Conservation (phyloP, 2,113 vertebrate genomes). For the Neotoma lepida region DNA sequence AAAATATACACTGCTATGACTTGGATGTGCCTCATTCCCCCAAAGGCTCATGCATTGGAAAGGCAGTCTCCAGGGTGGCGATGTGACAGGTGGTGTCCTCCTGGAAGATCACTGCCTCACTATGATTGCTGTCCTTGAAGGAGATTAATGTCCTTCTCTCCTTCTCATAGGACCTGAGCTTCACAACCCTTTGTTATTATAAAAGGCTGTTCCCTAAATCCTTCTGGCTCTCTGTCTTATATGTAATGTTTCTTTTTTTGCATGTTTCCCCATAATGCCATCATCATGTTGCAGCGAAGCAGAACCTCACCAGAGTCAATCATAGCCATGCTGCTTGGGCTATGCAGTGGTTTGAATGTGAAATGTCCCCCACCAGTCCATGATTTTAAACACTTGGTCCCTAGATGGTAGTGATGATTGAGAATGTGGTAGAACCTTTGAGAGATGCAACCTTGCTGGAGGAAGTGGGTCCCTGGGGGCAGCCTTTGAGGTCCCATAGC, state of each 20-base stretch:
- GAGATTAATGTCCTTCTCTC: background rate
- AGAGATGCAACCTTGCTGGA: background rate
- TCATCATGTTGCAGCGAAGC: background rate
- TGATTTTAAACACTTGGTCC: background rate
- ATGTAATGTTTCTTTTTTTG: background rate
- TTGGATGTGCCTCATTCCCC: no score
- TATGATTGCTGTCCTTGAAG: background rate
- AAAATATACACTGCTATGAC: background rate
- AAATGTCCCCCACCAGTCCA: background rate
- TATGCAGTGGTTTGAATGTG: background rate
- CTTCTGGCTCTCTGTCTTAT: background rate
- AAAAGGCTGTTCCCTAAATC: background rate
- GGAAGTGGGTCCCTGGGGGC: background rate
- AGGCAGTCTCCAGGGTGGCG: background rate
- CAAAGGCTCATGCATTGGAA: background rate
- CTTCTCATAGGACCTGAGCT: background rate
- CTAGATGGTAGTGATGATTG: background rate
- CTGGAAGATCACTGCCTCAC: background rate
- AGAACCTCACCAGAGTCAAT: background rate
- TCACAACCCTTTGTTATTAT: background rate
- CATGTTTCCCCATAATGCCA: background rate
- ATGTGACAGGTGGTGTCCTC: background rate
- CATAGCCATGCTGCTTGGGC: background rate
- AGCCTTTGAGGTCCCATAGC: background rate
- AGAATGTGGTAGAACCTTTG: background rate